Evolutionary conservation across 2,797 vertebrate species (phyloP).

Genomic region (Urocyon cinereoargenteus): DNA sequence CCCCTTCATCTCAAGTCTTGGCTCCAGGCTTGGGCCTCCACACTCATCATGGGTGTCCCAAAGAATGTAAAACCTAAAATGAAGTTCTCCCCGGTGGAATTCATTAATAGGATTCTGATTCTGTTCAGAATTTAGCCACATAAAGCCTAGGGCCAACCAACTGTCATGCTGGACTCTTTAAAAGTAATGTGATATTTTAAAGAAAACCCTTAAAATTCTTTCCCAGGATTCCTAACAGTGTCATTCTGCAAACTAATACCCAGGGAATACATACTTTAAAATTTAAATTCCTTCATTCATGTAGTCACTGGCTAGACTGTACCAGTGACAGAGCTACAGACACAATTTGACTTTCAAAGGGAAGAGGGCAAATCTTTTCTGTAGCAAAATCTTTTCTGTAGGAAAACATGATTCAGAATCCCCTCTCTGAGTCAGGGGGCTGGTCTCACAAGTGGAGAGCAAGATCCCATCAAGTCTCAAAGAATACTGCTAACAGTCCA

Average conservation of each 20-base stretch:
- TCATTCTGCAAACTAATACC: conserved; percentile 52
- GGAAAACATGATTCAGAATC: neutral
- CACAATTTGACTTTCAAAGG: conserved; percentile 37
- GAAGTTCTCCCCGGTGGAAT: neutral
- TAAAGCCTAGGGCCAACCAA: conserved; percentile 1
- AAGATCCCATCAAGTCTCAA: neutral
- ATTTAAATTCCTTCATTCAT: conserved; percentile 56
- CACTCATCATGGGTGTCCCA: neutral
- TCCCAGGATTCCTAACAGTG: conserved; percentile 43
- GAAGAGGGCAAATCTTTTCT: conserved; percentile 13
- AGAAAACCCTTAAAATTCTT: conserved; percentile 67
- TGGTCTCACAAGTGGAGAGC: neutral
- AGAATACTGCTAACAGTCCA: neutral
- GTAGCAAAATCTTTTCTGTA: conserved; percentile 24
- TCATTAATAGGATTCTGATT: neutral
- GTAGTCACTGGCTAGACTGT: neutral
- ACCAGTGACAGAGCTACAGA: neutral
- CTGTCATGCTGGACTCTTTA: neutral
- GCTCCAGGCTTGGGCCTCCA: neutral
- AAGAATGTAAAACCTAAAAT: neutral
- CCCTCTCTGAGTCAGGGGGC: neutral
- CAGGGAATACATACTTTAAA: conserved; percentile 54
- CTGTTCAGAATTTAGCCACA: neutral
- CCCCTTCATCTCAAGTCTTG: neutral
- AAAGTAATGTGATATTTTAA: conserved; percentile 43